Evolutionary conservation across 1,140 invertebrate genomes (phyloP).

Genomic region (Drosophila neocordata): DNA sequence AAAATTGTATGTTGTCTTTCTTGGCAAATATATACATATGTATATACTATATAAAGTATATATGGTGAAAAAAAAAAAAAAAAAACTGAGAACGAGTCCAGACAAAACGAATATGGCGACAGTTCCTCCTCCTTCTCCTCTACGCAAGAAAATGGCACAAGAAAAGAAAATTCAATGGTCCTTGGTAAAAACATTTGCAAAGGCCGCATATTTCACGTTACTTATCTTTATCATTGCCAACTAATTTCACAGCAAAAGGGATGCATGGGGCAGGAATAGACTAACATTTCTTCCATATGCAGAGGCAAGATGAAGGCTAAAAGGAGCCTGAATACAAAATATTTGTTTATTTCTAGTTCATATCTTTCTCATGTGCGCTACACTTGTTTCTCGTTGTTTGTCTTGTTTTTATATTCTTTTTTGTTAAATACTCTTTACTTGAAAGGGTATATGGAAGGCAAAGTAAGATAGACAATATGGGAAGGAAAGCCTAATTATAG

Average conservation of each 20-base stretch:
- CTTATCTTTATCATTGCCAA: conserved; percentile 81
- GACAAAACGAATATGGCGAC: conserved; percentile 73
- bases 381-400: conserved; percentile 60
- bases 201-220: conserved; percentile 80
- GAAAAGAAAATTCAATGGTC: conserved; percentile 63
- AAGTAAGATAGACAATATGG: no score
- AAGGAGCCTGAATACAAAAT: conserved; percentile 54
- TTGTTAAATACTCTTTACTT: neutral
- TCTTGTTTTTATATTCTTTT: conserved; percentile 1
- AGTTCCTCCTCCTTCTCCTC: conserved; percentile 16
- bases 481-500: no score
- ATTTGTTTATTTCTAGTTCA: conserved; percentile 82
- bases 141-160: conserved; percentile 47
- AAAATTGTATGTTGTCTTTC: conserved; percentile 72
- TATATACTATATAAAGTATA: no score
- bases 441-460: neutral
- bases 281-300: conserved; percentile 1
- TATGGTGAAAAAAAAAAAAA: conserved; percentile 12
- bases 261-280: conserved; percentile 4
- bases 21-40: conserved; percentile 29
- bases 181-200: conserved; percentile 70
- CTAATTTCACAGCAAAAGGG: conserved; percentile 67
- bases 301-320: conserved; percentile 3
- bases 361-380: conserved; percentile 75
- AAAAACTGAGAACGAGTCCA: conserved; percentile 43